phyloP scores from a whole-genome alignment of 2,797 vertebrate genomes.

The Labroides dimidiatus region DNA sequence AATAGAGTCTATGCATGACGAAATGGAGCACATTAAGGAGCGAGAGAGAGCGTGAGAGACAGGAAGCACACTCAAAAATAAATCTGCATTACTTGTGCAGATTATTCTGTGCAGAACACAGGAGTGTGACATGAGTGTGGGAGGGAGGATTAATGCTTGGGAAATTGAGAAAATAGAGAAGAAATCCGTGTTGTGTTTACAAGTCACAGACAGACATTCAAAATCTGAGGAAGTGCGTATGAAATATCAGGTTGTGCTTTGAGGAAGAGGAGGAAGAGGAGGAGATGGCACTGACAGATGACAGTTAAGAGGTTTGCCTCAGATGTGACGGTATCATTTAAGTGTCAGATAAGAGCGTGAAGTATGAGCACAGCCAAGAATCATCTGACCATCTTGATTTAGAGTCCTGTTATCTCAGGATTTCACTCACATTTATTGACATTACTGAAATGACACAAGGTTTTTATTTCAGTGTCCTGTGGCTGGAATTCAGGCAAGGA shows the following conservation, averaged over 20 bases:
- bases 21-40: constrained; percentile 44
- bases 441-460: background rate
- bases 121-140: constrained; percentile 48
- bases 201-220: constrained; percentile 18
- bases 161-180: constrained; percentile 12
- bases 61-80: constrained; percentile 59
- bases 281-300: constrained; percentile 36
- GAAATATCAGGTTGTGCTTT: background rate
- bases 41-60: constrained; percentile 45
- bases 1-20: constrained; percentile 18
- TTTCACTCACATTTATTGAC: constrained; percentile 1
- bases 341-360: constrained; percentile 55
- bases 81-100: constrained; percentile 63
- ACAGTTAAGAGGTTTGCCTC: constrained; percentile 30
- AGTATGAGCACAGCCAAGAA: constrained; percentile 13
- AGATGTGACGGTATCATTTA: constrained; percentile 37
- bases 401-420: constrained; percentile 25
- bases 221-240: background rate
- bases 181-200: constrained; percentile 17
- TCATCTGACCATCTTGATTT: constrained; percentile 36
- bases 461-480: too few relatives aligned
- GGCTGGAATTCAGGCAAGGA: too few relatives aligned
- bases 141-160: constrained; percentile 58
- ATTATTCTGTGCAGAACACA: constrained; percentile 66
- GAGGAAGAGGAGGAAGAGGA: background rate